These are phyloP conservation scores for Euzetes globulus DNA, from an alignment of 2,888 invertebrate genomes.

Conservation along the genomic window DNA sequence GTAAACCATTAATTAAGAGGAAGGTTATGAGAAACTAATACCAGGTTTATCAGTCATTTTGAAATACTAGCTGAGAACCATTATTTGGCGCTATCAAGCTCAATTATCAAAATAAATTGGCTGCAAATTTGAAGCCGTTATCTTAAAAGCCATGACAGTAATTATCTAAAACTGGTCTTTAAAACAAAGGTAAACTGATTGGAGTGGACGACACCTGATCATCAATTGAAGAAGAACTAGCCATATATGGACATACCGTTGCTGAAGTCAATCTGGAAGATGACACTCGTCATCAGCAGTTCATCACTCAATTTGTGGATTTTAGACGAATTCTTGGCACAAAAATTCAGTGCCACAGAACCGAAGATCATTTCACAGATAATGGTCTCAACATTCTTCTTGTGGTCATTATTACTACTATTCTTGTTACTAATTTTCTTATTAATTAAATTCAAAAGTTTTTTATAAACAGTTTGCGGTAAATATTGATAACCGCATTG, in stretches of 20 bases:
- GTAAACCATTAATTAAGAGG: too few species aligned
- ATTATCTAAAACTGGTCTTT: too few species aligned
- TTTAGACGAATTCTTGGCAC: constrained; percentile 8
- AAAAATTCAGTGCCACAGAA: constrained; percentile 11
- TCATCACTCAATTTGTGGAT: constrained; percentile 1
- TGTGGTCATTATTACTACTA: not conserved
- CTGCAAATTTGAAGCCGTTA: too few species aligned
- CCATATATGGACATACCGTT: constrained; percentile 22
- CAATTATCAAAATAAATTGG: too few species aligned
- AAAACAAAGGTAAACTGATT: not conserved
- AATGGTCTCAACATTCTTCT: not conserved
- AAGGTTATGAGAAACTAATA: too few species aligned
- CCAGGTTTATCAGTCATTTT: too few species aligned
- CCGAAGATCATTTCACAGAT: constrained; percentile 24
- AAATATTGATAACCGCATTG: constrained; percentile 8
- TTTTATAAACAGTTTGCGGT: not conserved
- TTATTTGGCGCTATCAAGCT: too few species aligned
- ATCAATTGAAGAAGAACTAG: too few species aligned
- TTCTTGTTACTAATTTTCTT: not conserved
- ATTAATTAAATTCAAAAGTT: not conserved
- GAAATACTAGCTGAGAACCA: too few species aligned
- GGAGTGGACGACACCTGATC: too few species aligned
- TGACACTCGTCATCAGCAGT: not conserved
- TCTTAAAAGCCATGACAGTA: too few species aligned
- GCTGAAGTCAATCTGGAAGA: not conserved